Percentiles rank a stretch among this genome's conserved stretches.
Evolutionary conservation across 2,888 invertebrate species (phyloP).

Genomic region (Heliconius sara): DNA sequence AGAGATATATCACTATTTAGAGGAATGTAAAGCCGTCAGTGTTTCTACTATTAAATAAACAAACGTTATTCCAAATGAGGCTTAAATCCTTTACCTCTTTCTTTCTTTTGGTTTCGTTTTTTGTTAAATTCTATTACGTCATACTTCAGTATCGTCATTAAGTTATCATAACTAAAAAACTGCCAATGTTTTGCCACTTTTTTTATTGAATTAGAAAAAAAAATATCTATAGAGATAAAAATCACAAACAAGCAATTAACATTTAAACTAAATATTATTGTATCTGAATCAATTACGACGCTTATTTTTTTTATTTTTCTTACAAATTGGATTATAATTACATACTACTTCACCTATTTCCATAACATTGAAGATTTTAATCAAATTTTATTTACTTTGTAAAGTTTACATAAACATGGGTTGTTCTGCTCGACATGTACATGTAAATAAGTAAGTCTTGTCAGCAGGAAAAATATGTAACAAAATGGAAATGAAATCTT

Average conservation of each 20-base stretch:
- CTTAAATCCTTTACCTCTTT: neutral
- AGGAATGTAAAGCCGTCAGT: neutral
- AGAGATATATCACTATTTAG: neutral
- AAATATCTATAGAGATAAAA: neutral
- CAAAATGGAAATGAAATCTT: conserved; percentile 9
- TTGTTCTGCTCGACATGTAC: neutral
- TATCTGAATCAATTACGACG: neutral
- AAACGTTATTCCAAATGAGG: neutral
- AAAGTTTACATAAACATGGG: neutral
- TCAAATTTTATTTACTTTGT: neutral
- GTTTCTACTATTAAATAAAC: neutral
- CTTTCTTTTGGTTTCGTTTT: neutral
- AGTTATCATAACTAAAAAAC: neutral
- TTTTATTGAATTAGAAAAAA: neutral
- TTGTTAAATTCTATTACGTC: neutral
- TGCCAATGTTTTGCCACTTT: neutral
- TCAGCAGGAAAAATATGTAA: neutral
- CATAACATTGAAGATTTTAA: neutral
- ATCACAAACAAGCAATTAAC: neutral
- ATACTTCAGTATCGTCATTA: neutral
- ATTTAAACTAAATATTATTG: neutral
- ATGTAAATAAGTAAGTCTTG: neutral
- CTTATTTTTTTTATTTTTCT: neutral
- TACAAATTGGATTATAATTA: neutral
- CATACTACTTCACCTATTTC: neutral